phyloP scores from a whole-genome alignment of 2,113 vertebrate species.

The Centropus unirufus region DNA sequence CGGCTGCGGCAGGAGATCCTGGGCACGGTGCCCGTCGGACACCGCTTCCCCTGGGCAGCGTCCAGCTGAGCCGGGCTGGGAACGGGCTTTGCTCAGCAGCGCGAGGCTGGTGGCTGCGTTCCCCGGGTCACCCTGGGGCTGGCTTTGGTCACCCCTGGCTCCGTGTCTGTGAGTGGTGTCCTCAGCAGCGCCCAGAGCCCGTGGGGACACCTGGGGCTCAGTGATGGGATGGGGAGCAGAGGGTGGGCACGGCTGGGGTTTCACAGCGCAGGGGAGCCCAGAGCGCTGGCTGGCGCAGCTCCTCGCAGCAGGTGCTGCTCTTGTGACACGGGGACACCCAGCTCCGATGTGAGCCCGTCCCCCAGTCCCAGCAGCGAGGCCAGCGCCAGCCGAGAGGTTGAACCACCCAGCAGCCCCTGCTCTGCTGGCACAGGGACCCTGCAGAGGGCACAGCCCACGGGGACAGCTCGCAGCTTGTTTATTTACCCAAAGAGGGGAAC shows the following conservation, averaged over 20 bases:
- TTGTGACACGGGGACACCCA: neutral
- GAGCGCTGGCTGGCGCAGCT: neutral
- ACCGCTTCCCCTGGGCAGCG: neutral
- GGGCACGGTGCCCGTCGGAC: neutral
- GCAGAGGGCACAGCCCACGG: neutral
- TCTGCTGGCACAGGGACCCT: too few relatives aligned
- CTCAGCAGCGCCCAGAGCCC: rapidly evolving
- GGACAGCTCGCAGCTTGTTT: neutral
- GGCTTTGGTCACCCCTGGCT: neutral
- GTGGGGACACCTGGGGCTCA: too few relatives aligned
- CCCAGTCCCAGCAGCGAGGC: neutral
- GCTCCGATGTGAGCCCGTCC: neutral
- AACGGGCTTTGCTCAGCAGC: neutral
- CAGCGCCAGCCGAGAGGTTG: too few relatives aligned
- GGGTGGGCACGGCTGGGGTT: neutral
- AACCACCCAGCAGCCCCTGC: too few relatives aligned
- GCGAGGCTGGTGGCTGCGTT: rapidly evolving
- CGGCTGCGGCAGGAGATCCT: neutral
- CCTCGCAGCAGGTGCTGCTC: neutral
- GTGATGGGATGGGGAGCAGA: rapidly evolving
- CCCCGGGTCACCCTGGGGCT: rapidly evolving
- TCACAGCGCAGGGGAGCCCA: neutral
- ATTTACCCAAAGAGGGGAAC: neutral
- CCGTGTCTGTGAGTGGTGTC: neutral
- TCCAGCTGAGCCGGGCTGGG: neutral